Base-by-base conservation (phyloP, 2,797 vertebrate genomes). In the Delichon dasypus region DNA sequence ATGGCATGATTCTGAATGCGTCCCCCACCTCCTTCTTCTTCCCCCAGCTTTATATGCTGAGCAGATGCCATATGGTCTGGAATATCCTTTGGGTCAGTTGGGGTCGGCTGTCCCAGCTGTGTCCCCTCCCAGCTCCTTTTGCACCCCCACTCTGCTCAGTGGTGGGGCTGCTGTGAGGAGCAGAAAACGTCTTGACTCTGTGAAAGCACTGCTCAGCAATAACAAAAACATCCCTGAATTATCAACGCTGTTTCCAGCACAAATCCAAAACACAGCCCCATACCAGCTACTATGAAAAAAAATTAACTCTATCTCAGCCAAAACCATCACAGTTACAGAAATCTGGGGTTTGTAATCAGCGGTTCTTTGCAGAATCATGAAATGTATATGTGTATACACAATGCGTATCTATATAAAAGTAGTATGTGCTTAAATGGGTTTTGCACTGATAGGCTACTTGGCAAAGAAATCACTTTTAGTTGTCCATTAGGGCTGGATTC, bases 401-500 rank as follows among this genome's bases (percentile, higher is more conserved):
- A 38, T 64, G n/a, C 2, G 0, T 67, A 82, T 79, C 72, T 73
- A 9, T 74, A 67, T 73, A 61, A 65, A 93, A 83, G 53, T 16
- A 85, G 27, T 73, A 58, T 74, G 67, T 74, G 55, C 77, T 91
- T 86, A 93, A 77, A 54, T 42, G 71, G 80, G 40, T 94, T 91
- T 77, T 94, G 27, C 34, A 66, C 58, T 90, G 91, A 93, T 88
- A 84, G 64, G 30, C 38, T 85, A 7, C 34, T 76, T 97, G 95
- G 94, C 89, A 94, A 79, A 94, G 77, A 77, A 88, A 71, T 79
- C 14, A 15, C 47, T 79, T 94, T 47, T 74, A 67, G 74, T 88
- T 91, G 79, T 94, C 89, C 65, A 48, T 94, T 93, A 95, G 67
- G 77, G 74, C 95, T 96, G 95, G 85, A 94, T 94, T 96, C 89